Evolutionary conservation across 1,140 invertebrate species (phyloP), one percentile per base, ranked within the genome.

Genomic region (Aethina tumida): DNA sequence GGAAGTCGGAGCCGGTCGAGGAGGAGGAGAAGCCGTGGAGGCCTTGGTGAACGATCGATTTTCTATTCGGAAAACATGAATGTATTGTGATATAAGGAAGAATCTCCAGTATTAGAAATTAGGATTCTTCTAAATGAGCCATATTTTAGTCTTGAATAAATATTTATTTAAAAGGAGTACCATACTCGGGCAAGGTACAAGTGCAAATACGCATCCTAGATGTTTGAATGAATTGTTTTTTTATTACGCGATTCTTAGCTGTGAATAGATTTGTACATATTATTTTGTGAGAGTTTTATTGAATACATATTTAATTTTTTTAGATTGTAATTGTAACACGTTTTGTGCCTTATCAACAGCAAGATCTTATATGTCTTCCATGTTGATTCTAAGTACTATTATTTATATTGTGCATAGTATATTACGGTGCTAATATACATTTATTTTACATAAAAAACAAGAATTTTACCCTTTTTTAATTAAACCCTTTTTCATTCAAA

Each of bases 41-140:
- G 49, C 81, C 81, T 1, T 84, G 80, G 81, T 84, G 31, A 45
- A 25, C 32, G n/a, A 21, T 27, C 12, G 12, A 31, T 30, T 26
- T 13, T 21, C 27, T 19, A 21, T 42, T 41, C 35, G 33, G 25
- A 36, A 35, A 37, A 12, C 29, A 14, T 27, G 12, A 32, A 17
- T 3, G 10, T 14, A 39, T 38, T 18, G 29, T 32, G 8, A 20
- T 19, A 20, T 22, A 18, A 33, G 12, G 9, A n/a, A 15, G 15
- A 17, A 14, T 16, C 24, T 41, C 35, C 30, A 22, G 30, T 24
- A 35, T 26, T 35, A 35, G 22, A n/a, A 19, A 19, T 33, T 16
- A 17, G 17, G 18, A 16, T 16, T 14, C 25, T 13, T 16, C 14
- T 28, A 9, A 13, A 32, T 18, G 25, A 9, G 15, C 18, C 6